Conservation (phyloP, 2,888 invertebrate genomes). For the Ariolimax columbianus region DNA sequence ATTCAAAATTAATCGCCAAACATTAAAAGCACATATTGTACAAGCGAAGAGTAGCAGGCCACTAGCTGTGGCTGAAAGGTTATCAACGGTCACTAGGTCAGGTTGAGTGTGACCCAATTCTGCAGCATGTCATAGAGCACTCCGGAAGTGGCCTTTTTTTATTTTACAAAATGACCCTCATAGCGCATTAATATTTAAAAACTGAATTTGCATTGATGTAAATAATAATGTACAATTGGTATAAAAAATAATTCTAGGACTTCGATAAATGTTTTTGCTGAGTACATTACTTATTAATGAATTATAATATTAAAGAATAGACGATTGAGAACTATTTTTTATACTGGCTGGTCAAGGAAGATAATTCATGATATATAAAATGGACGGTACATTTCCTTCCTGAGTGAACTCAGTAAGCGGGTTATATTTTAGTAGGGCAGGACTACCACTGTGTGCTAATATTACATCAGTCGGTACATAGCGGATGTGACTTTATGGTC, state of each 20-base stretch:
- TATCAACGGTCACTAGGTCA: constrained; percentile 32
- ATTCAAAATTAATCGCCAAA: neutral
- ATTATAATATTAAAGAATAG: neutral
- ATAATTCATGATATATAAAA: constrained; percentile 33
- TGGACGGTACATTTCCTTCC: constrained; percentile 37
- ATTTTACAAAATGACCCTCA: constrained; percentile 5
- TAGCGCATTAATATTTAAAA: constrained; percentile 15
- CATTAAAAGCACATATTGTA: neutral
- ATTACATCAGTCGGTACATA: neutral
- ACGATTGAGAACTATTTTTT: constrained; percentile 18
- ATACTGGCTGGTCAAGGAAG: constrained; percentile 33
- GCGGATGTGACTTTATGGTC: neutral
- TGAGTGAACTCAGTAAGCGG: neutral
- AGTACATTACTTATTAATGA: neutral
- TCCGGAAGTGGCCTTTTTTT: constrained; percentile 23
- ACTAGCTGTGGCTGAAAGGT: neutral
- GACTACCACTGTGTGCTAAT: neutral
- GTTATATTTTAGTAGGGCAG: neutral
- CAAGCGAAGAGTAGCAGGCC: neutral
- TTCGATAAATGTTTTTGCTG: neutral
- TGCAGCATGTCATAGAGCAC: neutral
- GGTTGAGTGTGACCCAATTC: constrained; percentile 28
- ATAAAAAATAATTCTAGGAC: neutral
- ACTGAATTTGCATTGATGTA: neutral
- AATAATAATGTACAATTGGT: neutral